Evolutionary conservation across 2,797 vertebrate species (phyloP).

Genomic region (Poeciliopsis turneri): DNA sequence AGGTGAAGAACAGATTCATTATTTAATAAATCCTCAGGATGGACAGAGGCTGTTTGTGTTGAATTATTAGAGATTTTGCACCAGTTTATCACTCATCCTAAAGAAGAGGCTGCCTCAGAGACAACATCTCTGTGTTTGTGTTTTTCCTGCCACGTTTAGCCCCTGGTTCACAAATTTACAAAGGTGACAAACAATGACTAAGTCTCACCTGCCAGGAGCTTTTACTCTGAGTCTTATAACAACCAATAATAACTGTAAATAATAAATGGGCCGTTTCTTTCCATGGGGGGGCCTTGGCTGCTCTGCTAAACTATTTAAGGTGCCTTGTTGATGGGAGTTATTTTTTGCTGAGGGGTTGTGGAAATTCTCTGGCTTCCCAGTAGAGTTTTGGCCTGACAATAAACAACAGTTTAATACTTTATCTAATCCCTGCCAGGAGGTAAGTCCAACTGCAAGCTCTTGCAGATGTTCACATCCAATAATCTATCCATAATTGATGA

Average conservation of each 20-base stretch:
- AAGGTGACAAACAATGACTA: slow-evolving; percentile 86
- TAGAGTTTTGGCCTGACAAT: slow-evolving; percentile 97
- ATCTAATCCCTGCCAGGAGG: slow-evolving; percentile 98
- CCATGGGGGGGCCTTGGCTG: slow-evolving; percentile 76
- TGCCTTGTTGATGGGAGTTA: slow-evolving; percentile 87
- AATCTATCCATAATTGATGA: slow-evolving; percentile 99
- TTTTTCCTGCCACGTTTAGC: slow-evolving; percentile 29
- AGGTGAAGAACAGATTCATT: neutral
- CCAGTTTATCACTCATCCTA: slow-evolving; percentile 37
- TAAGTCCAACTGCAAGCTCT: slow-evolving; percentile 92
- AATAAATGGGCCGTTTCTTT: slow-evolving; percentile 89
- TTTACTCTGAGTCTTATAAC: slow-evolving; percentile 91
- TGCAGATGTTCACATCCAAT: slow-evolving; percentile 99
- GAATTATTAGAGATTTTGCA: slow-evolving; percentile 29
- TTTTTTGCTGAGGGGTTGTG: slow-evolving; percentile 84
- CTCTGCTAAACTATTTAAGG: slow-evolving; percentile 87
- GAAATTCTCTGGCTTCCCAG: slow-evolving; percentile 90
- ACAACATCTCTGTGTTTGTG: slow-evolving; percentile 26
- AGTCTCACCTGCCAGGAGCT: slow-evolving; percentile 88
- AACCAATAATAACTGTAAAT: slow-evolving; percentile 93
- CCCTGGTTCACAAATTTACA: slow-evolving; percentile 75
- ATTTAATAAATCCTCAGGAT: neutral
- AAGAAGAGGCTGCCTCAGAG: slow-evolving; percentile 53
- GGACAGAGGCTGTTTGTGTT: neutral
- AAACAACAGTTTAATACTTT: slow-evolving; percentile 99